phyloP scores from a whole-genome alignment of 2,888 invertebrate species.

The Eupelmus urozonus region DNA sequence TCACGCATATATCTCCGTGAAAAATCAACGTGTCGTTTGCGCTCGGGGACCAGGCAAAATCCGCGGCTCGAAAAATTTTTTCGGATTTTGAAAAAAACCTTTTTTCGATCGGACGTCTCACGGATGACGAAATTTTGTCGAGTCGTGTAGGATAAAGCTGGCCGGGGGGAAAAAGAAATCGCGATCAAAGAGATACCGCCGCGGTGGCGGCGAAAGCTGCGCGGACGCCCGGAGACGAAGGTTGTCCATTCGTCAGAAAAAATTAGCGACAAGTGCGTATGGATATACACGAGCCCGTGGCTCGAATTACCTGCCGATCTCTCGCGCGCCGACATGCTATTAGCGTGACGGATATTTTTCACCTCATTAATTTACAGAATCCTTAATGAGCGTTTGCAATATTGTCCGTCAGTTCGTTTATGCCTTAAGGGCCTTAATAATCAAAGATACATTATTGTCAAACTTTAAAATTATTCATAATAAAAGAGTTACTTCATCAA shows the following conservation, averaged over 20 bases:
- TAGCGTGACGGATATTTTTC: constrained; percentile 45
- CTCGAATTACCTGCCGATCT: constrained; percentile 48
- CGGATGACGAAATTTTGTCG: background rate
- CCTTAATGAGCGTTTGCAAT: background rate
- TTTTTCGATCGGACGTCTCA: background rate
- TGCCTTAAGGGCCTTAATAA: no score
- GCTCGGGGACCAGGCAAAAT: no score
- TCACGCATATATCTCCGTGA: no score
- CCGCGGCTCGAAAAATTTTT: constrained; percentile 11
- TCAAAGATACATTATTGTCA: no score
- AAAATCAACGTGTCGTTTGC: no score
- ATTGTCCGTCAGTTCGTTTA: no score
- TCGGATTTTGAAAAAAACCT: background rate
- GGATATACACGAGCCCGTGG: constrained; percentile 35
- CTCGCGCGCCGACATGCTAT: constrained; percentile 32
- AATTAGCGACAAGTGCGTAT: constrained; percentile 53
- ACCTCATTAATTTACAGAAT: constrained; percentile 49
- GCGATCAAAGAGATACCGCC: constrained; percentile 53
- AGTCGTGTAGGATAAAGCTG: constrained; percentile 16
- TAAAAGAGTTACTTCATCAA: no score
- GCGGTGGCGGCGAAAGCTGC: constrained; percentile 21
- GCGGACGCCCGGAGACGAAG: constrained; percentile 31
- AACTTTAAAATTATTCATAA: background rate
- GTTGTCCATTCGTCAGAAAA: constrained; percentile 57
- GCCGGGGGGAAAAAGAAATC: constrained; percentile 15